Conservation (phyloP, 2,888 invertebrate species). For the Sussaba pulchella region DNA sequence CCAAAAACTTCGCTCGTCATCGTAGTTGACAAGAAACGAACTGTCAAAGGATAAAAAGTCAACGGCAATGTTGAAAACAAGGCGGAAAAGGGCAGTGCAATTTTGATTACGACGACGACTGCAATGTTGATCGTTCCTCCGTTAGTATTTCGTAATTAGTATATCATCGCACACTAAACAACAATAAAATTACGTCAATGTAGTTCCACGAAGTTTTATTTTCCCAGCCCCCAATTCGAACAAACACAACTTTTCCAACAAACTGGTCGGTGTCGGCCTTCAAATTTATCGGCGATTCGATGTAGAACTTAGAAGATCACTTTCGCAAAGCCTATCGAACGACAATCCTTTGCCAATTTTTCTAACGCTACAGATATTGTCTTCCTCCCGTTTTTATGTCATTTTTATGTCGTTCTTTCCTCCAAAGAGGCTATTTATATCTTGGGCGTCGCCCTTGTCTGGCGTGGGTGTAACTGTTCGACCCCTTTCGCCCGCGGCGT, state of each 20-base stretch:
- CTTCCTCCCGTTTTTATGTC: slow-evolving; percentile 25
- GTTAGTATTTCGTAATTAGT: slow-evolving; percentile 51
- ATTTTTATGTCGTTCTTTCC: slow-evolving; percentile 18
- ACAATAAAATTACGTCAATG: no score
- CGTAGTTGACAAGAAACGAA: slow-evolving; percentile 3
- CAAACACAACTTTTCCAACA: no score
- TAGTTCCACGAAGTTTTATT: no score
- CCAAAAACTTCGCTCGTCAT: slow-evolving; percentile 66
- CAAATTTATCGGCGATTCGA: slow-evolving; percentile 3
- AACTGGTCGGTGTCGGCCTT: not conserved
- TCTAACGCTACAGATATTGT: slow-evolving; percentile 26
- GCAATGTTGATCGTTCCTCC: slow-evolving; percentile 22
- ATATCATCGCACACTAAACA: slow-evolving; percentile 43
- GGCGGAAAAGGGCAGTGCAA: slow-evolving; percentile 2
- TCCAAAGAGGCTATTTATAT: slow-evolving; percentile 17
- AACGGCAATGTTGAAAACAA: not conserved
- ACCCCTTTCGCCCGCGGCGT: not conserved
- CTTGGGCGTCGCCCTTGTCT: not conserved
- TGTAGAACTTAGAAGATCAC: slow-evolving; percentile 37
- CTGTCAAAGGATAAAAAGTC: not conserved
- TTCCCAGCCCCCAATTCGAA: no score
- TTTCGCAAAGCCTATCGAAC: slow-evolving; percentile 23
- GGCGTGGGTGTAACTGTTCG: not conserved
- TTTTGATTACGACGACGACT: slow-evolving; percentile 35
- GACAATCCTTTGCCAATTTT: slow-evolving; percentile 44